Evolutionary conservation across 2,113 vertebrate genomes (phyloP), one percentile per base, ranked within the genome.

Genomic region (Maccullochella peelii): DNA sequence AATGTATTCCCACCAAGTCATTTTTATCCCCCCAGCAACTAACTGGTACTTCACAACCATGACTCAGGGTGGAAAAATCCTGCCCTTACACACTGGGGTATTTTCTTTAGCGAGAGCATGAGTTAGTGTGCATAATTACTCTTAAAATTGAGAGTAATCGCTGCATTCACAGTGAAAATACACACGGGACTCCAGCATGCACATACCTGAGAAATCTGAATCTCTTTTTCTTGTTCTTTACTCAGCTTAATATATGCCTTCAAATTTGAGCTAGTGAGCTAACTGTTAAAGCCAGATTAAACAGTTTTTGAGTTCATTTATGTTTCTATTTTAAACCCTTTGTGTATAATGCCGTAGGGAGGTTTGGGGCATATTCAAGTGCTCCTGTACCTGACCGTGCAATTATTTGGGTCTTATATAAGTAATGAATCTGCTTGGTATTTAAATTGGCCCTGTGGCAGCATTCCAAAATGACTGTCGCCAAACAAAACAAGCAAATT

Each of bases 331-430:
- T 80, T 52, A 77, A 88, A 57, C 42, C 40, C 6, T 88, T 55
- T 84, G 59, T 82, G 44, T 77, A 11, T 25, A 40, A 52, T 80
- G 63, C 27, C 84, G 14, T 1, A 4, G 40, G 54, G 58, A 77
- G 25, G 42, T 10, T 78, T 63, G 10, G 57, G 66, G 20, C 57
- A 80, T 42, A 59, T 79, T 81, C 47, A 84, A 84, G 55, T 42
- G 47, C 69, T 88, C 52, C 71, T 67, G 71, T 82, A 84, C 76
- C 71, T 90, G 86, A 79, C 82, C 36, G 0, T 84, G 80, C 85
- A 77, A 88, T 93, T 86, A 83, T 91, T 73, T 77, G 55, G 62
- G 63, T 76, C 72, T 82, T 84, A 78, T 58, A 69, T 84, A 72
- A 89, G 76, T 71, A 82, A 90, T 62, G 61, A 73, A 73, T 84